These are phyloP conservation scores for Anguilla marmorata DNA, from an alignment of 2,797 vertebrate species.

Conservation along the genomic window DNA sequence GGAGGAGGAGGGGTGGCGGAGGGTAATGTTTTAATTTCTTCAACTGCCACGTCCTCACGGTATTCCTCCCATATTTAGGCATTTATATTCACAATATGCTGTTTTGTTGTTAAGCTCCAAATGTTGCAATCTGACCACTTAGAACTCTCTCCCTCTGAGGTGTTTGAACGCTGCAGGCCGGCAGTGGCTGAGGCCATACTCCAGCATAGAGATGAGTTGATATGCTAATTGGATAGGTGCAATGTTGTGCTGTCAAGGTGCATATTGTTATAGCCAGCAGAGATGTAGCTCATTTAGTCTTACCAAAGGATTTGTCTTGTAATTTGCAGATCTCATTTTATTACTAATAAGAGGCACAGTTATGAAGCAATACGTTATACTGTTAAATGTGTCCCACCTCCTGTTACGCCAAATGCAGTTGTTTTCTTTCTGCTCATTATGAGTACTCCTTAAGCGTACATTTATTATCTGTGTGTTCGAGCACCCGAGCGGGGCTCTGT, in stretches of 20 bases:
- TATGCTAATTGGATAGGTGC: slow-evolving; percentile 36
- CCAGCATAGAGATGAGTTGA: slow-evolving; percentile 25
- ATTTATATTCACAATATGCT: slow-evolving; percentile 10
- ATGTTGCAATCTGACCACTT: slow-evolving; percentile 24
- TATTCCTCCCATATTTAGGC: slow-evolving; percentile 71
- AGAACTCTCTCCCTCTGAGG: slow-evolving; percentile 17
- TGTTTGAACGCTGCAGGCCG: neutral
- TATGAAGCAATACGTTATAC: slow-evolving; percentile 18
- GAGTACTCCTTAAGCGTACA: slow-evolving; percentile 3
- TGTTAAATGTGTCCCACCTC: slow-evolving; percentile 11
- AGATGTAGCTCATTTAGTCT: slow-evolving; percentile 22
- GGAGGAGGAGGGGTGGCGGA: neutral
- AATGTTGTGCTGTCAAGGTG: slow-evolving; percentile 31
- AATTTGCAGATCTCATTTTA: slow-evolving; percentile 16
- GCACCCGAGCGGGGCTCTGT: neutral
- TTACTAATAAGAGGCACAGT: slow-evolving; percentile 25
- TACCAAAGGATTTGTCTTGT: slow-evolving; percentile 16
- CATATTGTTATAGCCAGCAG: slow-evolving; percentile 22
- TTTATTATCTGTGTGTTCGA: neutral
- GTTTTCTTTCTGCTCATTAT: neutral
- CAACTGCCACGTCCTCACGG: slow-evolving; percentile 66
- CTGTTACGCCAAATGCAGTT: neutral
- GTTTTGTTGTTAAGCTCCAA: neutral
- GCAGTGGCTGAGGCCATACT: slow-evolving; percentile 2
- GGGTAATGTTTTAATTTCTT: slow-evolving; percentile 65